A percentile compares a stretch with the other conserved stretches of the same genome.
phyloP scores from a whole-genome alignment of 2,888 invertebrate species.

The Neocrepidodera transversa region DNA sequence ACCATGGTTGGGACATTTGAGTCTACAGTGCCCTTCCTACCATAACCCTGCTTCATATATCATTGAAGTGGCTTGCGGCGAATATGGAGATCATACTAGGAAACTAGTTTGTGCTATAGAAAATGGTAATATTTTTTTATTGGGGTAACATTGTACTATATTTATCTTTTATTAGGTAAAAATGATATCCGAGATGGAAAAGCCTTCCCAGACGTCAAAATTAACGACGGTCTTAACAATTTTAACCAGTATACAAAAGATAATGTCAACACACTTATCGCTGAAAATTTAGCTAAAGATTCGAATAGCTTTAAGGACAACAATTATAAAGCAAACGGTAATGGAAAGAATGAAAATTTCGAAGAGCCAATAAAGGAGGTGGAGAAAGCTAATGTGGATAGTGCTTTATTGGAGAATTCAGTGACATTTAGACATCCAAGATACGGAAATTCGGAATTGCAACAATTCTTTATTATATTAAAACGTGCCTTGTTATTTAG shows the following conservation, averaged over 20 bases:
- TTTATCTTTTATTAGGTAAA: slow-evolving; percentile 54
- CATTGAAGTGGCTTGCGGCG: slow-evolving; percentile 91
- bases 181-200: slow-evolving; percentile 79
- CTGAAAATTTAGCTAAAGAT: slow-evolving; percentile 62
- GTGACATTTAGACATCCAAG: slow-evolving; percentile 70
- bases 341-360: slow-evolving; percentile 65
- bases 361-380: slow-evolving; percentile 11
- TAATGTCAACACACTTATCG: slow-evolving; percentile 44
- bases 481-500: slow-evolving; percentile 86
- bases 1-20: slow-evolving; percentile 78
- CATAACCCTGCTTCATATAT: slow-evolving; percentile 98
- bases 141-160: no score
- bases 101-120: slow-evolving; percentile 85
- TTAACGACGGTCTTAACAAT: slow-evolving; percentile 62
- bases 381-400: slow-evolving; percentile 74
- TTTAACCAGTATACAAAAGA: slow-evolving; percentile 51
- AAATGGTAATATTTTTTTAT: no score
- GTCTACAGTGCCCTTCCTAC: slow-evolving; percentile 92
- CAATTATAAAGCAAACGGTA: slow-evolving; percentile 65
- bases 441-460: slow-evolving; percentile 83
- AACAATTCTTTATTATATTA: slow-evolving; percentile 88
- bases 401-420: slow-evolving; percentile 69
- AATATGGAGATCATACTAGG: slow-evolving; percentile 90
- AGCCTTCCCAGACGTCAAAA: slow-evolving; percentile 67
- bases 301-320: slow-evolving; percentile 61